Conservation (phyloP, 2,797 vertebrate species). For the Catharus ustulatus region DNA sequence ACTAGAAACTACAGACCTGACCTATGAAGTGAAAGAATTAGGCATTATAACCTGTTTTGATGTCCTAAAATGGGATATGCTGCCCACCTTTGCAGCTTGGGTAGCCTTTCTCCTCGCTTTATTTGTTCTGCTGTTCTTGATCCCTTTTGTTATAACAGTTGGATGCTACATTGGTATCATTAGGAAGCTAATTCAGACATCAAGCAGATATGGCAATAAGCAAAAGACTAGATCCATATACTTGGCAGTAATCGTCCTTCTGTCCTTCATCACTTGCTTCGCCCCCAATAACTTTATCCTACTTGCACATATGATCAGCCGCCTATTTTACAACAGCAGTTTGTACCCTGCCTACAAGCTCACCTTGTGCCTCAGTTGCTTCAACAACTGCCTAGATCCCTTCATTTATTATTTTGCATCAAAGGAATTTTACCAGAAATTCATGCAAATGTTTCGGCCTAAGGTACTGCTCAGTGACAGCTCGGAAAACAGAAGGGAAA, state of each 20-base stretch:
- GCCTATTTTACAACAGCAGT: slow-evolving; percentile 76
- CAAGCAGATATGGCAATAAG: slow-evolving; percentile 20
- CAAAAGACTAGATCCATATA: slow-evolving; percentile 82
- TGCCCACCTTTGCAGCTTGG: slow-evolving; percentile 81
- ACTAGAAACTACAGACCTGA: slow-evolving; percentile 85
- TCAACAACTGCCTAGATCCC: slow-evolving; percentile 93
- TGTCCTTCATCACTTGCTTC: slow-evolving; percentile 87
- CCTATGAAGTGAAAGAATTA: slow-evolving; percentile 79
- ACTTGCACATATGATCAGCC: slow-evolving; percentile 81
- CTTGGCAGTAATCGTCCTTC: slow-evolving; percentile 82
- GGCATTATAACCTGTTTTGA: slow-evolving; percentile 91
- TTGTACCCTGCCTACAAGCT: slow-evolving; percentile 89
- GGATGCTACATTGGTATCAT: slow-evolving; percentile 88
- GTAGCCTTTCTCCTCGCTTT: slow-evolving; percentile 83
- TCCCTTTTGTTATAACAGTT: slow-evolving; percentile 86
- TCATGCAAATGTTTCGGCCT: slow-evolving; percentile 74
- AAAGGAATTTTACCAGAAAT: slow-evolving; percentile 87
- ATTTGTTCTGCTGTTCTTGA: slow-evolving; percentile 83
- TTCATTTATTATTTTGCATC: slow-evolving; percentile 96
- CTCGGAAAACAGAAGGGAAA: slow-evolving; percentile 72
- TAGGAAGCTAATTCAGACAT: slow-evolving; percentile 75
- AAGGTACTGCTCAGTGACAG: slow-evolving; percentile 34
- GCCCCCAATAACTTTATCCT: slow-evolving; percentile 90
- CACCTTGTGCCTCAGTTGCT: slow-evolving; percentile 87
- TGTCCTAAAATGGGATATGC: slow-evolving; percentile 85